Percentiles rank a stretch among this genome's conserved stretches.
phyloP scores from a whole-genome alignment of 2,888 invertebrate genomes.

The Diarsia mendica region DNA sequence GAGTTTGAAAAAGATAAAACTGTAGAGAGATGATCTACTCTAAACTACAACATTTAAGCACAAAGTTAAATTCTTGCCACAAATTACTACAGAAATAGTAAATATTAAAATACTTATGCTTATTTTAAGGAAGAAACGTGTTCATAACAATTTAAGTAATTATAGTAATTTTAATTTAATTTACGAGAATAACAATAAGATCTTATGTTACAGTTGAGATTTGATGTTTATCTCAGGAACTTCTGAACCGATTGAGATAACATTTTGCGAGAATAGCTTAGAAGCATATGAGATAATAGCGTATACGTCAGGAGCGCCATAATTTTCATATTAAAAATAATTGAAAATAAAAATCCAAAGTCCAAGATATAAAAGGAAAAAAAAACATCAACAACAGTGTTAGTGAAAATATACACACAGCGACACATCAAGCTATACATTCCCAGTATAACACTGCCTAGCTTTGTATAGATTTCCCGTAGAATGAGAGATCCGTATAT shows the following conservation, averaged over 20 bases:
- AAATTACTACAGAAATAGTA: slow-evolving; percentile 1
- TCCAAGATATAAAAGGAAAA: neutral
- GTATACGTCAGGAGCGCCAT: slow-evolving; percentile 25
- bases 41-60: neutral
- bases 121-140: slow-evolving; percentile 30
- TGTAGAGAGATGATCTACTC: neutral
- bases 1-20: neutral
- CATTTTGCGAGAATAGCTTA: slow-evolving; percentile 13
- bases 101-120: slow-evolving; percentile 18
- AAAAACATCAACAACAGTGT: too few relatives aligned
- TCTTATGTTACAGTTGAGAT: slow-evolving; percentile 33
- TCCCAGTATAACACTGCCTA: too few relatives aligned
- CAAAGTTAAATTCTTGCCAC: slow-evolving; percentile 26
- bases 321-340: neutral
- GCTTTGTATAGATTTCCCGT: too few relatives aligned
- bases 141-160: slow-evolving; percentile 20
- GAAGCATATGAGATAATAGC: neutral
- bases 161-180: neutral
- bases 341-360: neutral
- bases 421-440: too few relatives aligned
- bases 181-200: neutral
- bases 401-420: too few relatives aligned
- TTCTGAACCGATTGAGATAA: slow-evolving; percentile 48
- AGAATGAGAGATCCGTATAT: too few relatives aligned
- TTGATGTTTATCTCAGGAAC: slow-evolving; percentile 51